A percentile compares a stretch with the other conserved stretches of the same genome.
phyloP scores from a whole-genome alignment of 2,113 vertebrate genomes.

The Sminthopsis crassicaudata region DNA sequence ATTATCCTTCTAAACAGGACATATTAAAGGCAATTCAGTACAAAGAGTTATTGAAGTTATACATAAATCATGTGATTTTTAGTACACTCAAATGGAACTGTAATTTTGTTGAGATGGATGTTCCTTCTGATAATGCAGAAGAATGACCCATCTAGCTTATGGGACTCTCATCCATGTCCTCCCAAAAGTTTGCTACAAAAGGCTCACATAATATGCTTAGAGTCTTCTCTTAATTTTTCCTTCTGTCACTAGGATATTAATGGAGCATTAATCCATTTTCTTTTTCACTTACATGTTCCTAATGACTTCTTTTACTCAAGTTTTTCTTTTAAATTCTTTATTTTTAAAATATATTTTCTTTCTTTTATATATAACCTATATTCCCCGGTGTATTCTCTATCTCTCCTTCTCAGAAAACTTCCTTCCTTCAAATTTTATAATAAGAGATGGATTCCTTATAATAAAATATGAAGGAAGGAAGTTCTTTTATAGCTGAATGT shows the following conservation, averaged over 20 bases:
- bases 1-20: constrained; percentile 42
- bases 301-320: not conserved
- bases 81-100: not conserved
- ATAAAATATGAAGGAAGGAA: not conserved
- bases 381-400: not conserved
- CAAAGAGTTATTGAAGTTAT: constrained; percentile 45
- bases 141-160: not conserved
- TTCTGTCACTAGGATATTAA: not conserved
- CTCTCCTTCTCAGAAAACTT: not conserved
- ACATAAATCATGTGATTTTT: constrained; percentile 30
- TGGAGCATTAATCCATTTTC: not conserved
- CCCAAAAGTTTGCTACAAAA: not conserved
- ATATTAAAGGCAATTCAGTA: constrained; percentile 36
- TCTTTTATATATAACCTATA: not conserved
- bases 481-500: not conserved
- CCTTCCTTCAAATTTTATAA: too few relatives aligned
- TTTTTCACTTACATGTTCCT: not conserved
- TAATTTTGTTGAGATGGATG: not conserved
- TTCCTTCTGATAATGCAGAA: not conserved
- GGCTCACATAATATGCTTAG: not conserved
- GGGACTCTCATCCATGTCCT: not conserved
- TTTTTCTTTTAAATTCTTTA: not conserved
- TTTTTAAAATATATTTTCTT: not conserved
- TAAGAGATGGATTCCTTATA: not conserved
- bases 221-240: not conserved